phyloP scores from a whole-genome alignment of 2,797 vertebrate species.

The Mionectes olivaceus region DNA sequence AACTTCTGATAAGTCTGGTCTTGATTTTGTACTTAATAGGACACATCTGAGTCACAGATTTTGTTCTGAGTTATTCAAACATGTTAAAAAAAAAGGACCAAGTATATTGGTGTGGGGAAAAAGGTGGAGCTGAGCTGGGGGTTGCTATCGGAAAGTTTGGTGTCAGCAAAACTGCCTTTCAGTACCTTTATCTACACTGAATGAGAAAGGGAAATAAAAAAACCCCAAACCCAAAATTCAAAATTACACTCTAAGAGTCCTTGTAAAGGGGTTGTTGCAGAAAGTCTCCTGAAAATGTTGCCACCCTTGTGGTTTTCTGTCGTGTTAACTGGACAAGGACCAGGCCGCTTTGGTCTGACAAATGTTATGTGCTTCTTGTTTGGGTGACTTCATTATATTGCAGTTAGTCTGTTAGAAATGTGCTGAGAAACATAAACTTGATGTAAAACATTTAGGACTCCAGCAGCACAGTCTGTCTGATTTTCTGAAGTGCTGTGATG shows the following conservation, averaged over 20 bases:
- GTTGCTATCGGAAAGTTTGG: not conserved
- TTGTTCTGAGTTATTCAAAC: not conserved
- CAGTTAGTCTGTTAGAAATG: not conserved
- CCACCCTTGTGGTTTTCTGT: not conserved
- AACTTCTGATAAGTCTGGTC: not conserved
- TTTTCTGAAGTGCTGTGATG: not conserved
- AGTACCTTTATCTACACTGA: not conserved
- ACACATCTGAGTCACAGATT: not conserved
- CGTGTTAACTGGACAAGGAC: not conserved
- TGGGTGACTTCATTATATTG: not conserved
- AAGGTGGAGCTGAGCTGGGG: not conserved
- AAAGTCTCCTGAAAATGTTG: not conserved
- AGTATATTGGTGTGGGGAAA: not conserved
- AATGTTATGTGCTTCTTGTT: fast-evolving
- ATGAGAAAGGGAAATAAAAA: not conserved
- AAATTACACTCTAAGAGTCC: not conserved
- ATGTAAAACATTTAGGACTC: not conserved
- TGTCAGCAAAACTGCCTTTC: not conserved
- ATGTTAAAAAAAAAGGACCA: not conserved
- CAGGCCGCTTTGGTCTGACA: not conserved
- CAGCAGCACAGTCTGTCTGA: not conserved
- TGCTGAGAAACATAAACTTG: not conserved
- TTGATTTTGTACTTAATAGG: not conserved
- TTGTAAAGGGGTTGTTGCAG: not conserved
- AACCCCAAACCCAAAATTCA: not conserved